Evolutionary conservation across 2,797 vertebrate species (phyloP), one percentile per base, ranked within the genome.

Genomic region (Falco concolor): DNA sequence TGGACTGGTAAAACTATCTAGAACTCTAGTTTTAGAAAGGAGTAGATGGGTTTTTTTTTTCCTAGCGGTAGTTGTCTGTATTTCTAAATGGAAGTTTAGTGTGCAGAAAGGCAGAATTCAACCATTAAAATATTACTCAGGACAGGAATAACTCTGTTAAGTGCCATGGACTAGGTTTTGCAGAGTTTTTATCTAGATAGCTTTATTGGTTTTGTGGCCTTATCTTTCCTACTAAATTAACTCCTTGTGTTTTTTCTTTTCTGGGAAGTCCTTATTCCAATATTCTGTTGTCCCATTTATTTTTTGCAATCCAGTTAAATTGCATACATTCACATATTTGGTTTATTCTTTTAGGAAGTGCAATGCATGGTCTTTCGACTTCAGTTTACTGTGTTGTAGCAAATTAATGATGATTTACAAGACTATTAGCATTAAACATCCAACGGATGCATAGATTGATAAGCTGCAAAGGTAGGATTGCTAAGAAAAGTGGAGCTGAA

Each of bases 291-390:
- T 75, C 64, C 9, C 2, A 11, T 89, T 81, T 28, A 69, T 75
- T 72, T 89, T 89, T 59, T 72, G 20, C 78, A 85, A 83, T 61
- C 10, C 3, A 84, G 2, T 57, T 80, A 73, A 65, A 56, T 67
- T 54, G 30, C 16, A 22, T 60, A 72, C 28, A 57, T 87, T 70
- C 7, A 87, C n/a, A 50, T 57, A 40, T 45, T 60, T 49, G 8
- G 5, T 38, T 75, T 76, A 60, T 57, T 30, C 24, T 72, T 75
- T 40, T 42, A 73, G 45, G 12, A 72, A 75, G 30, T 63, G 8
- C 13, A 63, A 0, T 54, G 24, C 8, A 6, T 0, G 0, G 17
- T 49, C 12, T 21, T 80, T 72, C 36, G 73, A 19, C 27, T 74
- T 90, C 20, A 36, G 7, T 65, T 75, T 79, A 49, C 3, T 6